Evolutionary conservation across 2,797 vertebrate species (phyloP).

Genomic region (Coracias cyanogaster): DNA sequence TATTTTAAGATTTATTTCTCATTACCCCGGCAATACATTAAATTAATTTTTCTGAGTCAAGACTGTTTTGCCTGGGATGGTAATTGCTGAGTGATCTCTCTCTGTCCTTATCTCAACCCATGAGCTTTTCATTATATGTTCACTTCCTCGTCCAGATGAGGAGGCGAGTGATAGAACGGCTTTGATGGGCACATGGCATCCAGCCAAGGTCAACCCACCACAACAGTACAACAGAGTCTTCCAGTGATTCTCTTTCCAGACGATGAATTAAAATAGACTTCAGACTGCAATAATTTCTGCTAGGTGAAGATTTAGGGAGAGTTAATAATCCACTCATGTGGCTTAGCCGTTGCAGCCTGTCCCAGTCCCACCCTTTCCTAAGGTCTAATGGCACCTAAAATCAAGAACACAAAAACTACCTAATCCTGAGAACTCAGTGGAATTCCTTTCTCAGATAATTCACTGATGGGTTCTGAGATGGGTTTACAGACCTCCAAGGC

Average conservation of each 20-base stretch:
- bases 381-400: neutral
- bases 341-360: neutral
- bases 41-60: neutral
- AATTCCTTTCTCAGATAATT: neutral
- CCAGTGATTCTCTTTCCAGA: neutral
- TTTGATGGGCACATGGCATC: neutral
- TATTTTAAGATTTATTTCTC: neutral
- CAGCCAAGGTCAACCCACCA: neutral
- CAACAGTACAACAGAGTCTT: neutral
- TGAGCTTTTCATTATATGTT: neutral
- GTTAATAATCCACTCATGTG: neutral
- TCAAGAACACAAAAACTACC: neutral
- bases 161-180: neutral
- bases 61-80: neutral
- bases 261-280: neutral
- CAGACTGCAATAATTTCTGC: neutral
- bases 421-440: neutral
- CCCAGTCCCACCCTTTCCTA: neutral
- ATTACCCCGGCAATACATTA: neutral
- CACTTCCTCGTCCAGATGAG: neutral
- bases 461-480: neutral
- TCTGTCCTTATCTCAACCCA: neutral
- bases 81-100: neutral
- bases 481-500: neutral
- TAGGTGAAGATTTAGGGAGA: neutral